Base-by-base conservation (phyloP, 2,797 vertebrate genomes). In the Margarornis squamiger region DNA sequence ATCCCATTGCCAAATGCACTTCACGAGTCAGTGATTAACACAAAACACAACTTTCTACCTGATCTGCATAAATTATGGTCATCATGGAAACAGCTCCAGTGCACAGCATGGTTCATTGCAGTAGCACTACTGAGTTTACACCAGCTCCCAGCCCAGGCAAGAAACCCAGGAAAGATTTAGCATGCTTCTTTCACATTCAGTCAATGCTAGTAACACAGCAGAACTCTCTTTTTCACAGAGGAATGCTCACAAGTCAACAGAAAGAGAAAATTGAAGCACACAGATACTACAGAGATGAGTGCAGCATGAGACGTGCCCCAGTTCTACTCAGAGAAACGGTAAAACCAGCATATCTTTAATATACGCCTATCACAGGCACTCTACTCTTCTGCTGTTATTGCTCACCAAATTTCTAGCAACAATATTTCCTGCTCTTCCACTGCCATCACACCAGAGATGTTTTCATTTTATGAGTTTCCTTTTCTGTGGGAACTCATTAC, bases 331-430 rank as follows among this genome's bases (percentile, higher is more conserved):
- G 27, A 18, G 4, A 58, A 83, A 32, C 14, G 12, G 15, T 36
- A 45, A 85, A 90, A 61, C 8, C 27, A 55, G 12, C 0, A 0
- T 18, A 20, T 23, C 48, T 6, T 55, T 4, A 1, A 62, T n/a
- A 30, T 8, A 59, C 0, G 0, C 29, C 17, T 27, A 2, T 18
- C 38, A 27, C 41, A 67, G 55, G 24, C 22, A 46, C 29, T 58
- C 20, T 36, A 3, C 30, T 70, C 38, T 43, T 63, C 27, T 46
- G 27, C 29, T 49, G 34, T 29, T 73, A 45, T 45, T 74, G 49
- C 70, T 90, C 58, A 71, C 26, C 34, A 26, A 1, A 65, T 88
- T 93, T 91, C 90, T 68, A 86, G 57, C 62, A 91, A 92, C 41
- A 58, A 41, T 29, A 24, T 18, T 95, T 92, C 72, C 51, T 36